Conservation (phyloP, 1,140 invertebrate species). For the Dendrolimus punctatus region DNA sequence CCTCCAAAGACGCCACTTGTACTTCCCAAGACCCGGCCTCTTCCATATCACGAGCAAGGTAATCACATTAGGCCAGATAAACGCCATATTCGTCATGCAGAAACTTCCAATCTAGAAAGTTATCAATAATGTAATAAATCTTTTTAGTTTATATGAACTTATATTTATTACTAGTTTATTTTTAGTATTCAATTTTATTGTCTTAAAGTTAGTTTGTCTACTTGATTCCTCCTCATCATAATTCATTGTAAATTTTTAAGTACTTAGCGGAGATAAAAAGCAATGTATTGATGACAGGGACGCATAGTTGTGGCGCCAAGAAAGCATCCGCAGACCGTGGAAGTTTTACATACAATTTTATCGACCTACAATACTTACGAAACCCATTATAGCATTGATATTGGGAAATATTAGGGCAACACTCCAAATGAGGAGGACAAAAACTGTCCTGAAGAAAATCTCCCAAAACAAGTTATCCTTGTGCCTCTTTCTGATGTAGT, state of each 20-base stretch:
- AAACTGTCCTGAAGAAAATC: conserved; percentile 31
- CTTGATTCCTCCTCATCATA: too few species aligned
- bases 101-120: conserved; percentile 43
- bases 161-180: too few species aligned
- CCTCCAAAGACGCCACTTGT: conserved; percentile 35
- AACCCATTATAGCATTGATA: conserved; percentile 49
- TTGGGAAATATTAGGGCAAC: conserved; percentile 44
- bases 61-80: conserved; percentile 46
- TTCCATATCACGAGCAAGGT: conserved; percentile 39
- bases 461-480: conserved; percentile 33
- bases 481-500: conserved; percentile 30
- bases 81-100: conserved; percentile 50
- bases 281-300: too few species aligned
- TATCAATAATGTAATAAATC: conserved; percentile 1
- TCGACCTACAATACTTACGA: conserved; percentile 26
- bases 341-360: neutral
- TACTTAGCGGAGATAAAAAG: too few species aligned
- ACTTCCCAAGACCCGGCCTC: conserved; percentile 36
- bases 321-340: too few species aligned
- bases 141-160: too few species aligned
- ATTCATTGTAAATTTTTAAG: too few species aligned
- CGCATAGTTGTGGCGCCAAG: too few species aligned
- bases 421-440: conserved; percentile 26
- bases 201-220: too few species aligned
- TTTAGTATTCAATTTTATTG: too few species aligned